Conservation (phyloP, 2,797 vertebrate species). For the Acanthornis magna region DNA sequence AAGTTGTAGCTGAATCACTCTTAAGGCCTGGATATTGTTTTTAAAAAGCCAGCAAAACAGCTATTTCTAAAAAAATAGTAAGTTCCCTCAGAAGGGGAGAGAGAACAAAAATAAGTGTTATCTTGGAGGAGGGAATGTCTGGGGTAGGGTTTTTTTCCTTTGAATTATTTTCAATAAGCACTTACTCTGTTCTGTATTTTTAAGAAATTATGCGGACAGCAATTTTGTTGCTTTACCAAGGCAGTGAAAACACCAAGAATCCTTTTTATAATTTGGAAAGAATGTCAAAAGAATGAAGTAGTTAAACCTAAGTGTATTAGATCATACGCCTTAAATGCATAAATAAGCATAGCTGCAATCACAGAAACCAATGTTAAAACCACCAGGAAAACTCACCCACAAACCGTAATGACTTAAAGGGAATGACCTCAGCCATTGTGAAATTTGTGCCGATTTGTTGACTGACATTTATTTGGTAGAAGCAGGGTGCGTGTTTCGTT, state of each 20-base stretch:
- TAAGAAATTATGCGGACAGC: slow-evolving; percentile 72
- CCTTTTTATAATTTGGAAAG: slow-evolving; percentile 77
- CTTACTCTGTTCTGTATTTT: slow-evolving; percentile 58
- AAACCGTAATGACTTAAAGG: slow-evolving; percentile 49
- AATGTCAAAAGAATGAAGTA: slow-evolving; percentile 74
- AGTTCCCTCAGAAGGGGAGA: neutral
- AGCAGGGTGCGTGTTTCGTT: neutral
- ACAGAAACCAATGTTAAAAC: slow-evolving; percentile 72
- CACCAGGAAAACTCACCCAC: slow-evolving; percentile 61
- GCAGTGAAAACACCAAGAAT: slow-evolving; percentile 78
- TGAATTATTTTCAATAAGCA: slow-evolving; percentile 57
- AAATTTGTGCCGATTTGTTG: slow-evolving; percentile 67
- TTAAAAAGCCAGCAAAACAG: neutral
- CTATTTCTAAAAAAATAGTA: slow-evolving; percentile 17
- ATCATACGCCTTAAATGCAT: slow-evolving; percentile 75
- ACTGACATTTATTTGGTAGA: slow-evolving; percentile 55
- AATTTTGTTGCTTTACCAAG: slow-evolving; percentile 77
- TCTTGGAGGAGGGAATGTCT: neutral
- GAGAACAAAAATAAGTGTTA: neutral
- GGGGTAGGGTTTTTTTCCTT: neutral
- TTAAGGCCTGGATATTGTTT: neutral
- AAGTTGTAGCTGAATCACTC: slow-evolving; percentile 14
- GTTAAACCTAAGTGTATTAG: slow-evolving; percentile 77
- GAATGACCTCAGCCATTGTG: slow-evolving; percentile 70
- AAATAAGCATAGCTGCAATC: slow-evolving; percentile 75